A percentile compares a stretch with the other conserved stretches of the same genome.
Evolutionary conservation across 2,888 invertebrate genomes (phyloP).

Genomic region (Sialis fuliginosa): DNA sequence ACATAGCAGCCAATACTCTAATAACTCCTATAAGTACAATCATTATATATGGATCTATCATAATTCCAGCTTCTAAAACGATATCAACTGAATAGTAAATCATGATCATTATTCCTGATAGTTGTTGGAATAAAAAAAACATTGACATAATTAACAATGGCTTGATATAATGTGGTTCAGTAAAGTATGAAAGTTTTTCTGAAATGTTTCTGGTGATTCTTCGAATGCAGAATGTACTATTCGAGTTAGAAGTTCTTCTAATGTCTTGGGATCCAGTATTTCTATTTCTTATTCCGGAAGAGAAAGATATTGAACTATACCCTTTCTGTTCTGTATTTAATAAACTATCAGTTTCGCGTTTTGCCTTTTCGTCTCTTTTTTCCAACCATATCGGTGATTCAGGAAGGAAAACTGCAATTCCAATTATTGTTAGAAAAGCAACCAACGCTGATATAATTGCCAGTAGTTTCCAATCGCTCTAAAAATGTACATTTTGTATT

Average conservation of each 20-base stretch:
- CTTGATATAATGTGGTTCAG: conserved; percentile 13
- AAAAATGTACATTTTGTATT: conserved; percentile 9
- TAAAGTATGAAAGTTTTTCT: too few species aligned
- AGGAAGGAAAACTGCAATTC: conserved; percentile 25
- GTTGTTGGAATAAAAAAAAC: conserved; percentile 39
- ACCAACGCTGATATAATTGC: conserved; percentile 25
- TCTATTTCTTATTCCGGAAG: too few species aligned
- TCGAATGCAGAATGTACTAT: too few species aligned
- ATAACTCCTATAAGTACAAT: conserved; percentile 32
- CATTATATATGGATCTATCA: conserved; percentile 27
- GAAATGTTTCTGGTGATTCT: too few species aligned
- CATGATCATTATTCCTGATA: conserved; percentile 34
- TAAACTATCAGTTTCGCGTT: too few species aligned
- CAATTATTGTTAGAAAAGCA: conserved; percentile 24
- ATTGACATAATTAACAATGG: conserved; percentile 29
- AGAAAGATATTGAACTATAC: too few species aligned
- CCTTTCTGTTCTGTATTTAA: too few species aligned
- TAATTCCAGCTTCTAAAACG: conserved; percentile 26
- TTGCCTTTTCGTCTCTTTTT: conserved; percentile 17
- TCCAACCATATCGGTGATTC: conserved; percentile 37
- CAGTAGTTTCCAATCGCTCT: conserved; percentile 29
- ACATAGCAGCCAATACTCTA: conserved; percentile 25
- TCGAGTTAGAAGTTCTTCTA: too few species aligned
- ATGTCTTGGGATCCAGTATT: too few species aligned
- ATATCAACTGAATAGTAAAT: conserved; percentile 37